These are phyloP conservation scores for Zootermopsis nevadensis DNA, from an alignment of 2,888 invertebrate genomes.

Conservation along the genomic window DNA sequence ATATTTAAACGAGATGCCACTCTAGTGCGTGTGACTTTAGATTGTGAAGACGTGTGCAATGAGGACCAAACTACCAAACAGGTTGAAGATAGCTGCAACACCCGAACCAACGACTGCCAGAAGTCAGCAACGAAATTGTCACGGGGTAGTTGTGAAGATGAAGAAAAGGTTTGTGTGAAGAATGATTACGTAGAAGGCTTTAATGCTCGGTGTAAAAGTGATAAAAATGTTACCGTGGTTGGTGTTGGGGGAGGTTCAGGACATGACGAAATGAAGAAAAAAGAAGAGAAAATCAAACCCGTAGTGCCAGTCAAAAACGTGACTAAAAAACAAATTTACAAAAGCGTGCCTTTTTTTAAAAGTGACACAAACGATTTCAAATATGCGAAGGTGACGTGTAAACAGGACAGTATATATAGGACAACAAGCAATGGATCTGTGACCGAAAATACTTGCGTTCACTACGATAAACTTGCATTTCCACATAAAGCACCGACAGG, in stretches of 20 bases:
- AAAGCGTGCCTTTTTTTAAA: neutral
- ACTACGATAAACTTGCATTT: neutral
- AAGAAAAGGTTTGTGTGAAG: neutral
- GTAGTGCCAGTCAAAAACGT: conserved; percentile 9
- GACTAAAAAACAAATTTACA: conserved; percentile 55
- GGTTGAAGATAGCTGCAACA: neutral
- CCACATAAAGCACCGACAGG: neutral
- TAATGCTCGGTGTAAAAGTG: neutral
- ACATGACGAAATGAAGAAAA: neutral
- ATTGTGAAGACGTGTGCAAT: conserved; percentile 23
- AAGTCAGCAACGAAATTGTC: neutral
- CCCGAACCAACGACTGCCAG: neutral
- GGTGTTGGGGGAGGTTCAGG: neutral
- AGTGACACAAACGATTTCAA: neutral
- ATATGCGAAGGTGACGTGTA: neutral
- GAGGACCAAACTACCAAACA: neutral
- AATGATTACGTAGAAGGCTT: neutral
- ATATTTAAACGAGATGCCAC: conserved; percentile 26
- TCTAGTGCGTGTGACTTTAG: conserved; percentile 27
- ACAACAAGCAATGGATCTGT: neutral
- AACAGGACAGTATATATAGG: neutral
- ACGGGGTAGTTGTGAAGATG: neutral
- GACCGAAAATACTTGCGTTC: neutral
- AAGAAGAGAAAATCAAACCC: neutral
- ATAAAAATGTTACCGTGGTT: neutral